Evolutionary conservation across 2,113 vertebrate genomes (phyloP), one percentile per base, ranked within the genome.

Genomic region (Cichladusa arquata): DNA sequence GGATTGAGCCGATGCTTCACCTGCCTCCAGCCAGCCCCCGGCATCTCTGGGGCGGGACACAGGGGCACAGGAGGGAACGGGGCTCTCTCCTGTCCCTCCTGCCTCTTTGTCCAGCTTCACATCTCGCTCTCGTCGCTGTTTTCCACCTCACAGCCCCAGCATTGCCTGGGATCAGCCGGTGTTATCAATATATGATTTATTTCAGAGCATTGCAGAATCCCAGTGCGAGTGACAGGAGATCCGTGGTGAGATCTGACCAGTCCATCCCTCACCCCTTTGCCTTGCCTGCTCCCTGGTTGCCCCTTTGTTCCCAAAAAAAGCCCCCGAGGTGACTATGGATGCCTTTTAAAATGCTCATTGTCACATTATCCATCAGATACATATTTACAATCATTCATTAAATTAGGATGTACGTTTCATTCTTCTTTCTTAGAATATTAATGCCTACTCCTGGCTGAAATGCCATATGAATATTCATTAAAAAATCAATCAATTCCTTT

Each of bases 341-440:
- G 95, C 66, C 79, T 85, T 73, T 94, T 13, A 22, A 72, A 85
- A 94, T 64, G 92, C 77, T 93, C 88, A 24, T 86, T 26, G 92
- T 88, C 91, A 36, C 67, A 24, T 81, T 91, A 93, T 94, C 96
- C 92, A 83, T 93, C 95, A 90, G 96, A 95, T 91, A 67, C 81
- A 62, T 89, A 90, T 90, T 79, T 96, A 95, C 95, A 95, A 73
- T 94, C 86, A 78, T 95, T 97, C 96, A 79, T 94, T 95, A 97
- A 91, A 79, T 86, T 88, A 95, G 94, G 95, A 95, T 80, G 80
- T 85, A 93, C 54, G 15, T 96, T 97, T 89, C 94, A 80, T 95
- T 94, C 89, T 91, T 95, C 96, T 97, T 96, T 83, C 95, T 87
- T 88, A 54, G 98, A 97, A 97, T 96, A 96, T 96, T 94, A 96